Conservation (phyloP, 2,797 vertebrate species). For the Caiman crocodilus region DNA sequence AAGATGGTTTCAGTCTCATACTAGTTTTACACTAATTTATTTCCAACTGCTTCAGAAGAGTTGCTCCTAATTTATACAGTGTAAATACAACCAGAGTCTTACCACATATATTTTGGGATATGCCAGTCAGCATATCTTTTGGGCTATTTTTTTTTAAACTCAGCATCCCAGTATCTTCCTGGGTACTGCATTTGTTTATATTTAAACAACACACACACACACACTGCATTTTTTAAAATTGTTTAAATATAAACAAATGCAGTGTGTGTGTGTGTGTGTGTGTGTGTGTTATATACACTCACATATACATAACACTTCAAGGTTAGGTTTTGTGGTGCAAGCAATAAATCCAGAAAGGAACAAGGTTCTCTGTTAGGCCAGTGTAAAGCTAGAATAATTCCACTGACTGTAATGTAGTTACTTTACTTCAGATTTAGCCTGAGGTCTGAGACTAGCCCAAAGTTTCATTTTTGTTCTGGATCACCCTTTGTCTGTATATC, state of each 20-base stretch:
- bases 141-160: not conserved
- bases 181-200: not conserved
- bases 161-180: not conserved
- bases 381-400: not conserved
- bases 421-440: not conserved
- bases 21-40: not conserved
- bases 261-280: no score
- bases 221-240: no score
- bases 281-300: no score
- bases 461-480: not conserved
- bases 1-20: accelerated
- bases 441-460: not conserved
- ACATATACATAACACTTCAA: no score
- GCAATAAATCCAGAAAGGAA: not conserved
- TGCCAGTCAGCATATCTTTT: no score
- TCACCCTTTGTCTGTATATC: not conserved
- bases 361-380: not conserved
- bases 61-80: not conserved
- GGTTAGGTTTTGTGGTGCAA: not conserved
- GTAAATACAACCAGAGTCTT: not conserved
- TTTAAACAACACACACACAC: no score
- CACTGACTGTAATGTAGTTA: not conserved
- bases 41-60: not conserved
- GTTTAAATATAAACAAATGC: no score
- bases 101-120: not conserved